phyloP scores from a whole-genome alignment of 2,888 invertebrate species.

The Cantharis rufa region DNA sequence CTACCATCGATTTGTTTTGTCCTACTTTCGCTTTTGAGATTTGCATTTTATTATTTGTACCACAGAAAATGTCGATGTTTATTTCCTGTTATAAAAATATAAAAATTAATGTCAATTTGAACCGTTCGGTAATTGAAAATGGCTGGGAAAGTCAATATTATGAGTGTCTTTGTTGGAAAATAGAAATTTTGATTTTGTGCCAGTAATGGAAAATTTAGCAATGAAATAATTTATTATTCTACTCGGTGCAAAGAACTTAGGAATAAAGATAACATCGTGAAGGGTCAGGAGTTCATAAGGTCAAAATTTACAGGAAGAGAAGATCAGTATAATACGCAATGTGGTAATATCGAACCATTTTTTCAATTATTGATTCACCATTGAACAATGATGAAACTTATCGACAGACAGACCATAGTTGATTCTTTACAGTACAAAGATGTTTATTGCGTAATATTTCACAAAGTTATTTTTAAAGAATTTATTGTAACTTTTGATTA shows the following conservation, averaged over 20 bases:
- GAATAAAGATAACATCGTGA: neutral
- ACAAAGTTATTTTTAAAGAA: neutral
- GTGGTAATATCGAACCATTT: neutral
- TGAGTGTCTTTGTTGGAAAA: neutral
- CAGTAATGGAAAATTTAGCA: neutral
- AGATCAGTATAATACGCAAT: neutral
- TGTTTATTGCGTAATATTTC: neutral
- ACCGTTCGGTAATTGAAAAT: neutral
- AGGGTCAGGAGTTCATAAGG: neutral
- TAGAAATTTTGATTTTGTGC: neutral
- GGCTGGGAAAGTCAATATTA: neutral
- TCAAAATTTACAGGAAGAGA: neutral
- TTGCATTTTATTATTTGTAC: slow-evolving; percentile 9
- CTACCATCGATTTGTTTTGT: neutral
- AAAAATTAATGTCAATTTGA: neutral
- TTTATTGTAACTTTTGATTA: neutral
- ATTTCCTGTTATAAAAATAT: neutral
- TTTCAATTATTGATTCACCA: neutral
- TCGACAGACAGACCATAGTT: neutral
- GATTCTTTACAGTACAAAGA: neutral
- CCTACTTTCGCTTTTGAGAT: slow-evolving; percentile 10
- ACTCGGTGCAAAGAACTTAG: neutral
- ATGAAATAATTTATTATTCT: neutral
- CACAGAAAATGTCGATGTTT: neutral
- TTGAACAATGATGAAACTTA: neutral